A percentile compares a stretch with the other conserved stretches of the same genome.
phyloP scores from a whole-genome alignment of 2,797 vertebrate species.

The Sebastes variabilis region DNA sequence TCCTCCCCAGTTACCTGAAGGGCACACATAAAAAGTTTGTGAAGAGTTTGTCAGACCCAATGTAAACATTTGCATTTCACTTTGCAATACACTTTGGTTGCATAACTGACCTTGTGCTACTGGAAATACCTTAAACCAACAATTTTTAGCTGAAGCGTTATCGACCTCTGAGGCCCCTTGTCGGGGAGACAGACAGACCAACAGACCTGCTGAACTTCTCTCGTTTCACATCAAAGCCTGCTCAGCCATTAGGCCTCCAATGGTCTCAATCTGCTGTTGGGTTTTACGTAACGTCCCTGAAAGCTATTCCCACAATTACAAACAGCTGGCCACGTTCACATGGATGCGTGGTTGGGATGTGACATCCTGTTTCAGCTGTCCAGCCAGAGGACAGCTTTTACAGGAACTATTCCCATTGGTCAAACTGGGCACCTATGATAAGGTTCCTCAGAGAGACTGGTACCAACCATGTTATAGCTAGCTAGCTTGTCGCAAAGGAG shows the following conservation, averaged over 20 bases:
- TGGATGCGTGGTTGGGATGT: slow-evolving; percentile 8
- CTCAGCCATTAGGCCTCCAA: not conserved
- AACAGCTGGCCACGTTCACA: slow-evolving; percentile 69
- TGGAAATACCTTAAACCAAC: slow-evolving; percentile 54
- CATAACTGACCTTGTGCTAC: slow-evolving; percentile 41
- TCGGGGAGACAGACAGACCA: not conserved
- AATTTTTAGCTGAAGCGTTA: slow-evolving; percentile 24
- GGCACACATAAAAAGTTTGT: not conserved
- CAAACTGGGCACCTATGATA: not conserved
- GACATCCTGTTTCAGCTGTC: slow-evolving; percentile 39
- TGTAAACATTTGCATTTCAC: not conserved
- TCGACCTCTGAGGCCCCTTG: slow-evolving; percentile 12
- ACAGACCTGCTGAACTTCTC: slow-evolving; percentile 2
- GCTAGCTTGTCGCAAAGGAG: too few relatives aligned
- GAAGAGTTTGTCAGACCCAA: not conserved
- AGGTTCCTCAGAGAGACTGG: not conserved
- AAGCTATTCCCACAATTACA: slow-evolving; percentile 33
- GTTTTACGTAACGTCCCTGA: slow-evolving; percentile 50
- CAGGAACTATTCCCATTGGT: not conserved
- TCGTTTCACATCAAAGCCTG: slow-evolving; percentile 34
- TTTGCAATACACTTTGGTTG: slow-evolving; percentile 19
- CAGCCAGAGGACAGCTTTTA: not conserved
- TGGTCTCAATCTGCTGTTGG: not conserved
- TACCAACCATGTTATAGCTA: too few relatives aligned
- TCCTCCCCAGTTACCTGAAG: slow-evolving; percentile 83